Percentiles rank a stretch among this genome's conserved stretches.
Conservation (phyloP, 2,888 invertebrate genomes). For the Noctua pronuba region DNA sequence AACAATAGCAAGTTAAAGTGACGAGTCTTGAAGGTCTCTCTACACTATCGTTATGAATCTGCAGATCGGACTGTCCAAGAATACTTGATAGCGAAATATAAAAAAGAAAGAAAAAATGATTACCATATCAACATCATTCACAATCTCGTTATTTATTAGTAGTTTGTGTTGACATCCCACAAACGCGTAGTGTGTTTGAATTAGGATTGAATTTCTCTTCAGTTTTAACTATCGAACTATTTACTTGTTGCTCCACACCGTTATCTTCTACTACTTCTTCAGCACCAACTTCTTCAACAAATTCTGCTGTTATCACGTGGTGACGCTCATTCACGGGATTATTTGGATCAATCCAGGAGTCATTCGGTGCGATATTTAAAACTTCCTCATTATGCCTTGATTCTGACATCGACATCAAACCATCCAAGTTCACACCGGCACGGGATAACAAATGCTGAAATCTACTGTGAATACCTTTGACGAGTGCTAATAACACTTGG, state of each 20-base stretch:
- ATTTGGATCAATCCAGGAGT: too few species aligned
- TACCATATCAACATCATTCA: constrained; percentile 72
- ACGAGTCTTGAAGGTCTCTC: background rate
- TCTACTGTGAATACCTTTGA: constrained; percentile 71
- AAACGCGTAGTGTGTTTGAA: constrained; percentile 65
- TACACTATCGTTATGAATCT: background rate
- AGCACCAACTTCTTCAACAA: constrained; percentile 32
- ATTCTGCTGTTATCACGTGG: background rate
- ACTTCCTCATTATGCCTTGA: background rate
- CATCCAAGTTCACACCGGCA: constrained; percentile 49
- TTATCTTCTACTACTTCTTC: constrained; percentile 44
- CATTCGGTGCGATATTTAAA: too few species aligned
- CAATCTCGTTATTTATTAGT: constrained; percentile 73
- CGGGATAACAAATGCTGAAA: constrained; percentile 69
- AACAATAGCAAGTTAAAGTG: background rate
- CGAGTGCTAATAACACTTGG: constrained; percentile 71
- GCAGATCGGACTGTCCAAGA: background rate
- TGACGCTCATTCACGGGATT: too few species aligned
- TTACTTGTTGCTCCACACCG: constrained; percentile 27
- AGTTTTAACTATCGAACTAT: constrained; percentile 47
- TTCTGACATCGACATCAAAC: constrained; percentile 58
- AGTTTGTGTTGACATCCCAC: constrained; percentile 80
- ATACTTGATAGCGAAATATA: background rate
- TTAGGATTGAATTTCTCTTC: constrained; percentile 63
- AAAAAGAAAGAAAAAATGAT: background rate